Evolutionary conservation across 1,140 invertebrate species (phyloP).

Genomic region (Lerema accius): DNA sequence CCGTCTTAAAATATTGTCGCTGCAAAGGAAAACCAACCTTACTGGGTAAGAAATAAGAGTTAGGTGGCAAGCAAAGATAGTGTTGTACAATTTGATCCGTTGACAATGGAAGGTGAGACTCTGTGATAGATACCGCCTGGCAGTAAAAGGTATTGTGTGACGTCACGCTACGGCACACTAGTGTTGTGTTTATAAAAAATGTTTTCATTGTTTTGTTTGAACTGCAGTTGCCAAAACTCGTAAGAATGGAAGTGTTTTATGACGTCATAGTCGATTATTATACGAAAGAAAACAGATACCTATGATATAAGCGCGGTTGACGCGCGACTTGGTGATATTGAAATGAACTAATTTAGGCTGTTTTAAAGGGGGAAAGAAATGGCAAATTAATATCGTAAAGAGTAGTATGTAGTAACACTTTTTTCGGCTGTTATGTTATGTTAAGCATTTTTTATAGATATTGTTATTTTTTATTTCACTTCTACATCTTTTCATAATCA

Average conservation of each 20-base stretch:
- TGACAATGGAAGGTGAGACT: constrained; percentile 34
- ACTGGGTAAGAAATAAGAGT: constrained; percentile 4
- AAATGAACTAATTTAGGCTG: too few species aligned
- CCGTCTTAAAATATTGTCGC: not conserved
- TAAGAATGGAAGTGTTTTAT: not conserved
- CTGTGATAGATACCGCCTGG: constrained; percentile 35
- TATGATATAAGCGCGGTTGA: too few species aligned
- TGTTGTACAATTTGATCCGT: constrained; percentile 35
- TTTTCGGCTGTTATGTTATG: too few species aligned
- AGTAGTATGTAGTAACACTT: too few species aligned
- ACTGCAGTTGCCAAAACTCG: not conserved
- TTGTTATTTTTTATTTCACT: too few species aligned
- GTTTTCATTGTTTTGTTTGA: not conserved
- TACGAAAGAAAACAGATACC: too few species aligned
- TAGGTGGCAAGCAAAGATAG: constrained; percentile 1
- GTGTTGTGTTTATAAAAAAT: constrained; percentile 10
- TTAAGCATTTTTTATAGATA: too few species aligned
- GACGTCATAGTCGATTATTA: too few species aligned
- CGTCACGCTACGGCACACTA: constrained; percentile 10
- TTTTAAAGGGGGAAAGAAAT: too few species aligned
- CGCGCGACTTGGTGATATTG: too few species aligned
- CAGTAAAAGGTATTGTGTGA: constrained; percentile 33
- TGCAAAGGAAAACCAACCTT: constrained; percentile 16
- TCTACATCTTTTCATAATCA: too few species aligned
- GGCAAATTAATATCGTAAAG: too few species aligned